phyloP scores from a whole-genome alignment of 2,797 vertebrate species.

The Aphelocoma californica region DNA sequence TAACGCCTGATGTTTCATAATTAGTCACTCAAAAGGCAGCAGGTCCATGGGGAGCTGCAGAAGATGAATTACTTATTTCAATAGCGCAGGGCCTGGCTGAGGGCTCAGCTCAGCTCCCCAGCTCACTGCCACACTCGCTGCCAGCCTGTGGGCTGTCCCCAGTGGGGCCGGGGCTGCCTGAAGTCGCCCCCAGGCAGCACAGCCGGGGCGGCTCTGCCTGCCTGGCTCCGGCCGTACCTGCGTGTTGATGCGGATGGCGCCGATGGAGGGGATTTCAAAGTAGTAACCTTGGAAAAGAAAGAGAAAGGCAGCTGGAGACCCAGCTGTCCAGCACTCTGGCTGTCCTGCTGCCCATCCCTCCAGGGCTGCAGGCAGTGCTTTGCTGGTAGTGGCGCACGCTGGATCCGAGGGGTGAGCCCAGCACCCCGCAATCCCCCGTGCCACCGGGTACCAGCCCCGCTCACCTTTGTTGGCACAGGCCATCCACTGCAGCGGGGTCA shows the following conservation, averaged over 20 bases:
- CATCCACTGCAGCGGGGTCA: constrained; percentile 98
- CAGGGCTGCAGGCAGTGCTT: not conserved
- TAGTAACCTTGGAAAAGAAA: constrained; percentile 88
- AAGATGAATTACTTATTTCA: constrained; percentile 24
- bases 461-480: constrained; percentile 97
- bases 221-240: constrained; percentile 80
- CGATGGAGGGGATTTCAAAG: constrained; percentile 98
- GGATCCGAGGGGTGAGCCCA: not conserved
- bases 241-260: constrained; percentile 98
- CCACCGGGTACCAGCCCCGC: not conserved
- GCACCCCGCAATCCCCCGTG: accelerated
- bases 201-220: not conserved
- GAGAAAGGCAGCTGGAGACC: not conserved
- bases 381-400: accelerated
- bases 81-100: not conserved
- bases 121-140: accelerated
- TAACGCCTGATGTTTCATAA: constrained; percentile 19
- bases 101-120: not conserved
- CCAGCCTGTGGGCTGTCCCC: not conserved
- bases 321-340: not conserved
- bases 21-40: constrained; percentile 44
- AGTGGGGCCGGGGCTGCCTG: not conserved
- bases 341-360: not conserved
- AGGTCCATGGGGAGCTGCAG: not conserved
- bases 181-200: not conserved